These are phyloP conservation scores for Cheilosia grossa DNA, from an alignment of 2,888 invertebrate species.

Conservation along the genomic window DNA sequence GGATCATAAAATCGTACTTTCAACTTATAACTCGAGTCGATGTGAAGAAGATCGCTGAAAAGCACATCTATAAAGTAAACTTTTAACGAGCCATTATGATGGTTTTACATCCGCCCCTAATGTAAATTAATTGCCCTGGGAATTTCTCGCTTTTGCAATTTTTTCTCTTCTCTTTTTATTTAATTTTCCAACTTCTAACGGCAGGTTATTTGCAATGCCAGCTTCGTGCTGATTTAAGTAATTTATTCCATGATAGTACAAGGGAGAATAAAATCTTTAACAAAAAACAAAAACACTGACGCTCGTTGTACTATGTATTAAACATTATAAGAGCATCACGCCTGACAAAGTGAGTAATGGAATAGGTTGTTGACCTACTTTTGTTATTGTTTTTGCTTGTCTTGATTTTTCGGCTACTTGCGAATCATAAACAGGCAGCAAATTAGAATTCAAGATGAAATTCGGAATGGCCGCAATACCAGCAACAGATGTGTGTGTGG, in stretches of 20 bases:
- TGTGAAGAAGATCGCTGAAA: background rate
- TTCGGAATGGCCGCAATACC: conserved; percentile 4
- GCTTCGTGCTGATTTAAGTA: conserved; percentile 34
- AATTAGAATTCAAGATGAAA: conserved; percentile 36
- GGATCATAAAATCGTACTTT: conserved; percentile 26
- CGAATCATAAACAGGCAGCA: background rate
- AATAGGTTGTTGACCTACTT: conserved; percentile 65
- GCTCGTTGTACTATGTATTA: conserved; percentile 11
- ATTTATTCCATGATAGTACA: conserved; percentile 37
- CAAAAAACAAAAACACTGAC: conserved; percentile 3
- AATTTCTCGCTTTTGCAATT: conserved; percentile 29
- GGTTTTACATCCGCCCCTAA: conserved; percentile 23
- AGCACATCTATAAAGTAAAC: background rate
- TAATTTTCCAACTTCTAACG: conserved; percentile 47
- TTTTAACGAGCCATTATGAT: conserved; percentile 21
- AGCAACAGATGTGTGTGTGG: conserved; percentile 16
- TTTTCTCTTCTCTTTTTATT: background rate
- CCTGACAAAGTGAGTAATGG: conserved; percentile 57
- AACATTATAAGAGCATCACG: conserved; percentile 37
- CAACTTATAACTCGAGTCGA: conserved; percentile 1
- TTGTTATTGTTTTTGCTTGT: conserved; percentile 12
- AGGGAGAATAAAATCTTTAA: conserved; percentile 19
- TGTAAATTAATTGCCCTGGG: conserved; percentile 52
- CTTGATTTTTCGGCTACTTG: conserved; percentile 24
- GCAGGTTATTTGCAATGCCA: conserved; percentile 51